Conservation (phyloP, 2,797 vertebrate genomes). For the Fistularia commersonii region DNA sequence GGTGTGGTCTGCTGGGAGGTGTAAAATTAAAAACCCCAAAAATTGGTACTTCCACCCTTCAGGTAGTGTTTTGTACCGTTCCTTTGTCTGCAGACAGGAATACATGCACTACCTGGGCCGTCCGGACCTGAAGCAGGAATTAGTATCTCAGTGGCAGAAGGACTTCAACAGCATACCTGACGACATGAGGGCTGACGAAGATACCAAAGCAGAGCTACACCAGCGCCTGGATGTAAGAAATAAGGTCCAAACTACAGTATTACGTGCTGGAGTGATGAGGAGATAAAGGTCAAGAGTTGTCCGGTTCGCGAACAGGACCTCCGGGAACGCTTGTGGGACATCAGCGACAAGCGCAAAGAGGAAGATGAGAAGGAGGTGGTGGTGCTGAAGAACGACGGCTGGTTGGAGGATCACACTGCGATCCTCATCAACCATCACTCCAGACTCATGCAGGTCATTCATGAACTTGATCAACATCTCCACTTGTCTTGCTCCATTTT, state of each 20-base stretch:
- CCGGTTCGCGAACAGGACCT: slow-evolving; percentile 75
- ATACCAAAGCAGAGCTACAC: slow-evolving; percentile 88
- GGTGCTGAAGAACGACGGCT: slow-evolving; percentile 72
- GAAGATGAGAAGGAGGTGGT: slow-evolving; percentile 78
- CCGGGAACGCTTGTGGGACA: slow-evolving; percentile 83
- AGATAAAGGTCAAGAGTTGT: neutral
- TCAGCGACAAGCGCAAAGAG: slow-evolving; percentile 81
- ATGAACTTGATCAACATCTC: no score
- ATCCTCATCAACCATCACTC: slow-evolving; percentile 83
- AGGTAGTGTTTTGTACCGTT: neutral
- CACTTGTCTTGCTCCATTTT: no score
- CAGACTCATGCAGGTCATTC: slow-evolving; percentile 81
- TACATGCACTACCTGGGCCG: slow-evolving; percentile 77
- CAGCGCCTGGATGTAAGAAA: slow-evolving; percentile 83
- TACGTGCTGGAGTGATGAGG: no score
- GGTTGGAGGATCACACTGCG: slow-evolving; percentile 75
- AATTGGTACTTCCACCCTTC: no score
- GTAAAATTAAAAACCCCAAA: no score
- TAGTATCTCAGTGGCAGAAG: slow-evolving; percentile 86
- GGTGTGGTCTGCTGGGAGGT: no score
- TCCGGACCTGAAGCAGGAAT: slow-evolving; percentile 87
- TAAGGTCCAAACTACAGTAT: neutral
- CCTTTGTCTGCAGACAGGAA: slow-evolving; percentile 58
- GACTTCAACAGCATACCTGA: slow-evolving; percentile 84
- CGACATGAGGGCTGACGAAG: slow-evolving; percentile 83